Base-by-base conservation (phyloP, 2,797 vertebrate species). In the Danio tinwini region DNA sequence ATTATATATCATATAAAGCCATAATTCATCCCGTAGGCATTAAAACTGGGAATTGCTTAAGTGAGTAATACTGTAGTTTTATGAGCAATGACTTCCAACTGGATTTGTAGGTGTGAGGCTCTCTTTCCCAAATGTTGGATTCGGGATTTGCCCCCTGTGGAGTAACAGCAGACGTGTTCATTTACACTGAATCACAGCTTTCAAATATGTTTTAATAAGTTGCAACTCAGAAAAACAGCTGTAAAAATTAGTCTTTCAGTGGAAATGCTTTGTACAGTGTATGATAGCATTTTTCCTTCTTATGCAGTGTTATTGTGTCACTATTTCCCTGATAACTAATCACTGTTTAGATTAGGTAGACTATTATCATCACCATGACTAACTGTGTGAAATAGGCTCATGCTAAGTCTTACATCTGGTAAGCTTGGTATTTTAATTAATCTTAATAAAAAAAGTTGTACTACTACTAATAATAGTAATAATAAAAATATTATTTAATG, bases 181-280 rank as follows among this genome's bases (percentile, higher is more conserved):
- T 67, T 65, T 67, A 62, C 62, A 77, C 42, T 83, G 70, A 81
- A 67, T 81, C 82, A 61, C 42, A 52, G n/a, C 7, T 39, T 84
- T 81, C 29, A 1, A 29, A 29, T 29, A 29, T 29, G 29, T 29
- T 29, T 29, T 29, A 3, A 29, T 29, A 29, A 29, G 16, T 13
- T 19, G 14, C 16, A 40, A n/a, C 21, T 12, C 2, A 6, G 42
- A 19, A 10, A 62, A 19, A 62, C 58, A 9, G 6, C 58, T 29
- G 71, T 21, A 17, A 71, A 72, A 1, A 3, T 1, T 5, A 7
- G 21, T 17, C 50, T 9, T 53, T 40, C 10, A 7, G 5, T 37
- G 21, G 47, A 52, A 7, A 52, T 17, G 5, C 9, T 49, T 49
- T 55, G 17, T 9, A 19, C 17, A 29, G 56, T 7, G 21, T 50